A percentile compares a stretch with the other conserved stretches of the same genome.
Evolutionary conservation across 2,797 vertebrate species (phyloP).

Genomic region (Anisognathus igniventris): DNA sequence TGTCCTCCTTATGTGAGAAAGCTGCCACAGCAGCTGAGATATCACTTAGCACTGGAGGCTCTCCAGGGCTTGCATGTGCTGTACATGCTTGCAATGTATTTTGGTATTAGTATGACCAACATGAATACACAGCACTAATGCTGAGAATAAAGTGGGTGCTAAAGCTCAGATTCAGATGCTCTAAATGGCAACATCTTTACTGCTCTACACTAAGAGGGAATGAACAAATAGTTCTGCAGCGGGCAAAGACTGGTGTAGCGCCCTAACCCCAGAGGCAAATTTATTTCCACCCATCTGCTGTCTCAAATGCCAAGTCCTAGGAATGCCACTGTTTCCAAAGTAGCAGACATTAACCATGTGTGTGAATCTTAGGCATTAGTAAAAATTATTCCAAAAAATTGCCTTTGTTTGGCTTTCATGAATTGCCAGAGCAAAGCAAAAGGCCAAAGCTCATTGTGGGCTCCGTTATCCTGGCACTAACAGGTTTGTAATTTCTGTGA

Average conservation of each 20-base stretch:
- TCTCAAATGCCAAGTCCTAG: constrained; percentile 56
- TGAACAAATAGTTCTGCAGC: neutral
- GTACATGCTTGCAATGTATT: constrained; percentile 9
- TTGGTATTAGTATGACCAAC: constrained; percentile 24
- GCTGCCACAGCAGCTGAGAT: constrained; percentile 52
- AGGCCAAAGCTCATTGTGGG: neutral
- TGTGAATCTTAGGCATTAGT: constrained; percentile 20
- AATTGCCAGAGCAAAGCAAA: neutral
- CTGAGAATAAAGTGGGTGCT: neutral
- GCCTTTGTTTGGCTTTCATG: constrained; percentile 16
- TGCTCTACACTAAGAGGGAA: neutral
- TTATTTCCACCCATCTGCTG: constrained; percentile 61
- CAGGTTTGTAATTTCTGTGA: neutral
- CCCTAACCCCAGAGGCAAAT: constrained; percentile 56
- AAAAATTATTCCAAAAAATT: neutral
- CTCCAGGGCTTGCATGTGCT: constrained; percentile 24
- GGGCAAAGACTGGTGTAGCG: neutral
- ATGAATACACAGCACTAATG: neutral
- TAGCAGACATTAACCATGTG: constrained; percentile 54
- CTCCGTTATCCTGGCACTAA: neutral
- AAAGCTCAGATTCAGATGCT: constrained; percentile 18
- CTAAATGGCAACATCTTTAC: constrained; percentile 2
- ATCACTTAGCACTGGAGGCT: constrained; percentile 41
- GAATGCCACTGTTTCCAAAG: constrained; percentile 54
- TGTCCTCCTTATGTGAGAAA: constrained; percentile 54